A percentile compares a stretch with the other conserved stretches of the same genome.
phyloP scores from a whole-genome alignment of 2,888 invertebrate species.

The Acleris holmiana region DNA sequence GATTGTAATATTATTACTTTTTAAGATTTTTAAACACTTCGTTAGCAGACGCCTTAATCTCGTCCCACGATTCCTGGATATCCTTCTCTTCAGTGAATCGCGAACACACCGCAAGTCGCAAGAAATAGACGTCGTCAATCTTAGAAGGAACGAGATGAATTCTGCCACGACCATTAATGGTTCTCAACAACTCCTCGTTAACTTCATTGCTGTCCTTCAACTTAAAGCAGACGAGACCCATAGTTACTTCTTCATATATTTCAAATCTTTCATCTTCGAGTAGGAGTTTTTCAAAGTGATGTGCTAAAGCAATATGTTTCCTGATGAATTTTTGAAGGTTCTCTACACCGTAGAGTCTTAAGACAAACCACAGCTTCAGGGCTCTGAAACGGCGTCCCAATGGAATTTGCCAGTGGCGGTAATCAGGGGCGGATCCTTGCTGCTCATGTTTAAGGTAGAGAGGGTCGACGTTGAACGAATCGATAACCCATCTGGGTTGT shows the following conservation, averaged over 20 bases:
- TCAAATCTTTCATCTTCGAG: conserved; percentile 93
- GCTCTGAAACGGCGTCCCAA: conserved; percentile 96
- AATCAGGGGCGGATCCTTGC: conserved; percentile 95
- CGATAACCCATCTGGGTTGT: conserved; percentile 94
- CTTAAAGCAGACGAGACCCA: conserved; percentile 98
- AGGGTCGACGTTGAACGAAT: conserved; percentile 99
- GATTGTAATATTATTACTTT: conserved; percentile 10
- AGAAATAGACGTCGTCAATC: conserved; percentile 92
- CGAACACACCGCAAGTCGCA: conserved; percentile 96
- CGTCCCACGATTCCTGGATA: conserved; percentile 94
- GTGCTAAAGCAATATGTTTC: conserved; percentile 93
- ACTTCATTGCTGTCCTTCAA: conserved; percentile 93
- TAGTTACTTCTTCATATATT: conserved; percentile 93
- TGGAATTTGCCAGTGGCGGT: conserved; percentile 99
- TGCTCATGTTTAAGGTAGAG: conserved; percentile 97
- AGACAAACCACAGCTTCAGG: conserved; percentile 97
- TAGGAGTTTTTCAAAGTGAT: conserved; percentile 93
- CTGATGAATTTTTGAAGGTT: conserved; percentile 94
- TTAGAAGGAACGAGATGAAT: conserved; percentile 97
- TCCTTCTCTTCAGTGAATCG: conserved; percentile 92
- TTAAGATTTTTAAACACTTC: conserved; percentile 80
- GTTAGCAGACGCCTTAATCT: conserved; percentile 90
- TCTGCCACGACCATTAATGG: conserved; percentile 94
- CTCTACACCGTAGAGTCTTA: conserved; percentile 94
- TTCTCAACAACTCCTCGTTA: conserved; percentile 92